A percentile compares a stretch with the other conserved stretches of the same genome.
These are phyloP conservation scores for Magallana nippona DNA, from an alignment of 2,888 invertebrate genomes.

Conservation along the genomic window DNA sequence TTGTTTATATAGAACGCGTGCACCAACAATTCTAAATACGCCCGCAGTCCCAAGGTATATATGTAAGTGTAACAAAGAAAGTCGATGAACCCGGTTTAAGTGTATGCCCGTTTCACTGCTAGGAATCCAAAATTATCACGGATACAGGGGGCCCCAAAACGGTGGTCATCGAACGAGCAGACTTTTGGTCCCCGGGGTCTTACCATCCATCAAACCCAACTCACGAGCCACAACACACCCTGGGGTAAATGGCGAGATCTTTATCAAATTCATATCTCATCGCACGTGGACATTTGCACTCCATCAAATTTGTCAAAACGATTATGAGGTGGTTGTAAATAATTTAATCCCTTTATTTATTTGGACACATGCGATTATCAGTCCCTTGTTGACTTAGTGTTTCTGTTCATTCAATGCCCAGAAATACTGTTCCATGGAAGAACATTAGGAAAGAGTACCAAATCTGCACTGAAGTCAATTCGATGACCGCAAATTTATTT, in stretches of 20 bases:
- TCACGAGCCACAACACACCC: constrained; percentile 28
- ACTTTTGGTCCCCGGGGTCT: constrained; percentile 9
- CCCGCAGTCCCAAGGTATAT: neutral
- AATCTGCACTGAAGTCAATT: no score
- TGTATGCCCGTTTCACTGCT: neutral
- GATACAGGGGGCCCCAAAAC: neutral
- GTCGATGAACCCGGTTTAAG: constrained; percentile 9
- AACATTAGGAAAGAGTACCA: no score
- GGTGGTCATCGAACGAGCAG: neutral
- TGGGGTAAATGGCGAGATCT: neutral
- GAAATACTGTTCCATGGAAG: no score
- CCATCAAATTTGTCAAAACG: constrained; percentile 32
- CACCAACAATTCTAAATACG: neutral
- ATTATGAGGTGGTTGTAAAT: constrained; percentile 26
- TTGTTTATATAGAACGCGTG: neutral
- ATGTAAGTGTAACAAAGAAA: constrained; percentile 1
- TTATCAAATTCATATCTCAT: constrained; percentile 25
- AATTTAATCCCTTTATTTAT: constrained; percentile 18
- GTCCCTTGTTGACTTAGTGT: neutral
- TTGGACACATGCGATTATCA: neutral
- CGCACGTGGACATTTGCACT: constrained; percentile 14
- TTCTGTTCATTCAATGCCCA: no score
- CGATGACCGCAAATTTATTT: no score
- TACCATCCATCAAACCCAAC: neutral
- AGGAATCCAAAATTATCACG: neutral